Base-by-base conservation (phyloP, 2,113 vertebrate genomes). In the Melanerpes formicivorus region DNA sequence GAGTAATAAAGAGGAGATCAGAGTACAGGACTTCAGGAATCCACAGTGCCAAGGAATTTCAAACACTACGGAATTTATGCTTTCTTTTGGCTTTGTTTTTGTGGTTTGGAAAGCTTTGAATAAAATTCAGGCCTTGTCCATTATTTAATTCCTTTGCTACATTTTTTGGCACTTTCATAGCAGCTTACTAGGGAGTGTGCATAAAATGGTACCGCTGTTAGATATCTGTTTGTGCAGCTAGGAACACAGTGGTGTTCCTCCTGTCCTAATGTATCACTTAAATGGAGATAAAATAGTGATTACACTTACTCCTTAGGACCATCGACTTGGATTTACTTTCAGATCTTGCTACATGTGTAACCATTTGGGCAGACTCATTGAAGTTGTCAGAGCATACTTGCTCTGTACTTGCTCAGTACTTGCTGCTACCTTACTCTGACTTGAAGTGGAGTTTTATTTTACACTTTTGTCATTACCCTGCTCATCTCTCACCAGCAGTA, bases 271-370 rank as follows among this genome's bases (percentile, higher is more conserved):
- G 84, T 18, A 96, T 97, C 95, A 94, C 84, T 85, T 91, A 95
- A 96, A 96, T 96, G 81, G 93, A 96, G 93, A 95, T 95, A 94
- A 96, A 96, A 91, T 86, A 95, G 93, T 88, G 93, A 94, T 96
- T 96, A 93, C 32, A 4, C 75, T 96, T 95, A 91, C 88, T 92
- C 86, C 69, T 96, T 84, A 93, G 84, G 78, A 90, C 84, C 64
- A 70, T 95, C 88, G 93, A 67, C 80, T 84, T 95, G 90, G 84
- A 96, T 96, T 96, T 96, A 94, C 93, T 94, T 67, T 55, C 17
- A 15, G 27, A 30, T 93, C 60, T 70, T 71, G 65, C 80, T 95
- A 66, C 79, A 74, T 88, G 81, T 23, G 83, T 92, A 93, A 94
- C 83, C 37, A 16, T 90, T 88, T 85, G 93, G 91, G 92, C 94